Base-by-base conservation (phyloP, 2,113 vertebrate genomes). In the Chloropsis cyanopogon region DNA sequence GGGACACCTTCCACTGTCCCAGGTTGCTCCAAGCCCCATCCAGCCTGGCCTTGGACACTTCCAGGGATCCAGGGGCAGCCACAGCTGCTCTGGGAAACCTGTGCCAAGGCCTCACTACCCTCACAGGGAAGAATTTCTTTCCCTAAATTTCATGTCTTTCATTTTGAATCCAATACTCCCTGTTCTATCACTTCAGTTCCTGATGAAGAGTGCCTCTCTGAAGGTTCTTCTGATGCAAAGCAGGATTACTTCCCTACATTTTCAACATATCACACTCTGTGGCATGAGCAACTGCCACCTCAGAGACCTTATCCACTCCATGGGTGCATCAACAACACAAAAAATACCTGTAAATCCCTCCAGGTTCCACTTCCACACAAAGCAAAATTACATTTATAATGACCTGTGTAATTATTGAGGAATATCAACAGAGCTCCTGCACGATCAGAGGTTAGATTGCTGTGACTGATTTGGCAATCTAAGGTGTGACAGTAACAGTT, bases 21-120 rank as follows among this genome's bases (percentile, higher is more conserved):
- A 64, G 14, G 24, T 0, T 25, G 35, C 25, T 64, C 20, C 71
- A 24, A 42, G 44, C 20, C 31, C 13, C 0, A 0, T 76, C 37
- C 57, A 42, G 0, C 13, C 57, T 56, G 41, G 9, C 25, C 35
- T 15, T 26, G 57, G 11, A 1, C 50, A 35, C 31, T 64, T 0
- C 49, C 49, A 88, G 66, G 35, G 49, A 71, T 64, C 12, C 56
- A 71, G 35, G 16, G 35, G 5, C 49, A 87, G 49, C 35, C 29
- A 35, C 57, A 88, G 31, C 25, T 79, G 0, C 49, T 42, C 42
- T 42, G 35, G 20, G 20, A 2, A 56, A 0, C 29, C 24, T 41
- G 29, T 4, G 49, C 41, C 57, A 79, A 29, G 24, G 16, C 24
- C 16, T 71, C 0, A 0, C 0, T 9, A 14, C 6, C 44, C 31